phyloP scores from a whole-genome alignment of 2,797 vertebrate species.

The Gymnoscopelus braueri region DNA sequence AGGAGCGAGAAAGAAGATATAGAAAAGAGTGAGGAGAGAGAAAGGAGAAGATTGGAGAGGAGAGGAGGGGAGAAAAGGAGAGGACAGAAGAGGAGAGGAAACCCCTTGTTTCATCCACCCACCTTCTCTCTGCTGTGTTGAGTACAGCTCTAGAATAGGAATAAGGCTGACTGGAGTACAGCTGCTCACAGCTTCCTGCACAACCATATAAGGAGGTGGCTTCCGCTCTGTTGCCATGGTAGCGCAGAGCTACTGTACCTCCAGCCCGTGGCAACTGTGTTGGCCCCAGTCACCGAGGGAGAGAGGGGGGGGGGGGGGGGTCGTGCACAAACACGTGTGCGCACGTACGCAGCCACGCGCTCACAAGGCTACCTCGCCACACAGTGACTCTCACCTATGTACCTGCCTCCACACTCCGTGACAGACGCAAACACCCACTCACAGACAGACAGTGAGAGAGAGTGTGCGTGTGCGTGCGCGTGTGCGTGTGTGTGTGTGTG shows the following conservation, averaged over 20 bases:
- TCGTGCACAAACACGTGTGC: not conserved
- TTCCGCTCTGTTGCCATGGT: slow-evolving; percentile 74
- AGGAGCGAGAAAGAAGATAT: not conserved
- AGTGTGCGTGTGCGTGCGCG: too few relatives aligned
- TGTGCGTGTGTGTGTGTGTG: not conserved
- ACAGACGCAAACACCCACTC: not conserved
- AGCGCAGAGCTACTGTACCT: slow-evolving; percentile 48
- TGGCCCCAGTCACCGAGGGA: slow-evolving; percentile 12
- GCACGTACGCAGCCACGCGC: not conserved
- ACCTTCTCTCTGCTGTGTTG: slow-evolving; percentile 51
- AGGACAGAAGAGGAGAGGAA: slow-evolving; percentile 63
- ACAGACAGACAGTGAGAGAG: not conserved
- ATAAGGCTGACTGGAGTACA: slow-evolving; percentile 27
- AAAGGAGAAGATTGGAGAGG: not conserved
- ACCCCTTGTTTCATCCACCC: slow-evolving; percentile 75
- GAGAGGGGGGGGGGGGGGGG: too few relatives aligned
- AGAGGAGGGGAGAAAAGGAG: slow-evolving; percentile 9
- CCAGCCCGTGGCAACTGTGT: slow-evolving; percentile 67
- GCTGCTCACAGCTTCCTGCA: slow-evolving; percentile 55
- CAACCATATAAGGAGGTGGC: slow-evolving; percentile 64
- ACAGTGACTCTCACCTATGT: not conserved
- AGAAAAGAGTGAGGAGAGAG: not conserved
- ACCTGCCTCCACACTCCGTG: too few relatives aligned
- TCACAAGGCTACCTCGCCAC: not conserved
- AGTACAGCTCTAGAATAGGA: slow-evolving; percentile 50